These are phyloP conservation scores for Lampropteryx suffumata DNA, from an alignment of 2,888 invertebrate species.

Conservation along the genomic window DNA sequence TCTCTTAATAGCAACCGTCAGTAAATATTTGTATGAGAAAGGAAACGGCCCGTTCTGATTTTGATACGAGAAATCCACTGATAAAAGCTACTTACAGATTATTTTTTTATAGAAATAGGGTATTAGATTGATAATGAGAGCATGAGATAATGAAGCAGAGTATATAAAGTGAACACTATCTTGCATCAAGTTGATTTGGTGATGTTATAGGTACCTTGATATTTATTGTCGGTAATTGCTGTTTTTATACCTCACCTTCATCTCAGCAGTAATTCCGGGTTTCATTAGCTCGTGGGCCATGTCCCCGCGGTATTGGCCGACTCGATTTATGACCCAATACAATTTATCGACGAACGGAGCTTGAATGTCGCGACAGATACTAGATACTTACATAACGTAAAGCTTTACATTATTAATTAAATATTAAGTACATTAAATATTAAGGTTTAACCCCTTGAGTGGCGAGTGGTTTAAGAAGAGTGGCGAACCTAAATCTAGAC, in stretches of 20 bases:
- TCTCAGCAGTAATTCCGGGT: constrained; percentile 28
- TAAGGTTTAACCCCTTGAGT: no score
- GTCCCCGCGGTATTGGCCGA: constrained; percentile 46
- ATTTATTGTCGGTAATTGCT: constrained; percentile 17
- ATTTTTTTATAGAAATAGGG: no score
- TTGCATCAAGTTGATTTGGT: neutral
- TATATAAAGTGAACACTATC: no score
- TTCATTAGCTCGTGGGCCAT: constrained; percentile 43
- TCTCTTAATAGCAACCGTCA: no score
- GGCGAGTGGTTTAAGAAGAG: no score
- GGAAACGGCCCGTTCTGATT: no score
- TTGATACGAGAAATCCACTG: no score
- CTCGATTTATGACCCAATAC: constrained; percentile 63
- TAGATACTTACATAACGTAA: constrained; percentile 8
- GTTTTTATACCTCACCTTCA: constrained; percentile 24
- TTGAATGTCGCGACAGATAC: constrained; percentile 40
- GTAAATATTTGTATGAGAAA: no score
- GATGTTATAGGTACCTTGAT: neutral
- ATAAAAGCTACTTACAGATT: no score
- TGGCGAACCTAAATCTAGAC: no score
- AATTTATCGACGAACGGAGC: constrained; percentile 44
- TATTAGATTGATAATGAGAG: no score
- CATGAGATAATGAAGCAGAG: no score
- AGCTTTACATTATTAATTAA: constrained; percentile 11
- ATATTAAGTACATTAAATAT: neutral